Evolutionary conservation across 2,797 vertebrate species (phyloP), one percentile per base, ranked within the genome.

Genomic region (Bryconaethiops microstoma): DNA sequence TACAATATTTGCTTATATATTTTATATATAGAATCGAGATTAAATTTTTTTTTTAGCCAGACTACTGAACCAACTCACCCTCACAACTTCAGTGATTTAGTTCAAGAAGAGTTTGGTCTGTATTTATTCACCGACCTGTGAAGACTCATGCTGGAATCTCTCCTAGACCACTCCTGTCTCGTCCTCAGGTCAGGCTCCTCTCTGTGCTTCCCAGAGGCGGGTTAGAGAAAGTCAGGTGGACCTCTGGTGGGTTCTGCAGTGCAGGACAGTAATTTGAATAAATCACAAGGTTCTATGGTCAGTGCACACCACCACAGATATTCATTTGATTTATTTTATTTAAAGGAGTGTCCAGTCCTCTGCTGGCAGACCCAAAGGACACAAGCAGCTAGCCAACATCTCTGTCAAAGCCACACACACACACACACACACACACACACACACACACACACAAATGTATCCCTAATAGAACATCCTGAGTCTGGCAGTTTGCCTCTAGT

Each of bases 251-350:
- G 23, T 59, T 13, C 40, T 55, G 48, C 64, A 17, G 52, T 29
- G 59, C 50, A 8, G 73, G 35, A 23, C 59, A 25, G 77, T 74
- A 77, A 84, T 86, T 73, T 74, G 64, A 55, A 63, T 86, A 79
- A 79, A 82, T 67, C 9, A 68, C 55, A 73, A 82, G 82, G 74
- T 80, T 82, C 62, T 82, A 13, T 4, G 35, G 64, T 76, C 82
- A 60, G 64, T 55, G 29, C 52, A 69, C 50, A 60, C 54, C 65
- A 73, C 59, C 42, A 71, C 55, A 42, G 63, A n/a, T n/a, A n/a
- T n/a, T n/a, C n/a, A n/a, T n/a, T n/a, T 67, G 62, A 80, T 84
- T 70, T n/a, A 23, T 86, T 79, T 84, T 79, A 65, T 86, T 86
- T 77, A 82, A 54, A 63, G 40, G 6, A 39, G 65, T 21, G 4